Base-by-base conservation (phyloP, 1,140 invertebrate species). In the Radopholus similis region DNA sequence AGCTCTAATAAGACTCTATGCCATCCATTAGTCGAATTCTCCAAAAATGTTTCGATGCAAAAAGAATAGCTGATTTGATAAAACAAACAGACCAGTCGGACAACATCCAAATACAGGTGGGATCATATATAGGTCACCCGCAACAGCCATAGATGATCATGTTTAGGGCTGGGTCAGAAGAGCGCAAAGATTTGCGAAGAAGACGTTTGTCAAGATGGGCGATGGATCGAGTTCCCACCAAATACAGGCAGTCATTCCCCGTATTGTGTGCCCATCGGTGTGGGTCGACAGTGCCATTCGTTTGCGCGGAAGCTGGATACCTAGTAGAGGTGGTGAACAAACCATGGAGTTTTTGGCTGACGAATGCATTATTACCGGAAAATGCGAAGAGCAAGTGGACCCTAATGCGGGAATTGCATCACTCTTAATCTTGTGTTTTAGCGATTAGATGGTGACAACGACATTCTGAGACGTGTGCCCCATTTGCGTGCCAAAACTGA, bases 201-300 rank as follows among this genome's bases (percentile, higher is more conserved):
- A 66, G 18, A 37, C 51, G 2, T 78, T 78, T 65, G 26, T 76
- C 4, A 68, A 80, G 47, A n/a, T 78, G 0, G 67, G 54, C 30
- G 68, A 81, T 49, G 73, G 73, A 23, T 34, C 11, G 13, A 32
- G 71, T 21, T 28, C 15, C 5, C 30, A 66, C 32, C 47, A 38
- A 23, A 37, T 78, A 32, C 77, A 78, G 64, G 62, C 71, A 3
- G 76, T 81, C 5, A 49, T 82, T 13, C 68, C 66, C 8, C 56
- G 66, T 30, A 38, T 64, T 30, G 37, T 81, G 28, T 64, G 44
- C 23, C 35, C 62, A 35, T 26, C 42, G 21, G 42, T 68, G 11
- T n/a, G 30, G 11, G 57, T 78, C 26, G 77, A 78, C 2, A 68
- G 62, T 51, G 77, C 78, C 2, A 42, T 81, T 30, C 47, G 63